Evolutionary conservation across 2,797 vertebrate species (phyloP).

Genomic region (Sandelia bainsii): DNA sequence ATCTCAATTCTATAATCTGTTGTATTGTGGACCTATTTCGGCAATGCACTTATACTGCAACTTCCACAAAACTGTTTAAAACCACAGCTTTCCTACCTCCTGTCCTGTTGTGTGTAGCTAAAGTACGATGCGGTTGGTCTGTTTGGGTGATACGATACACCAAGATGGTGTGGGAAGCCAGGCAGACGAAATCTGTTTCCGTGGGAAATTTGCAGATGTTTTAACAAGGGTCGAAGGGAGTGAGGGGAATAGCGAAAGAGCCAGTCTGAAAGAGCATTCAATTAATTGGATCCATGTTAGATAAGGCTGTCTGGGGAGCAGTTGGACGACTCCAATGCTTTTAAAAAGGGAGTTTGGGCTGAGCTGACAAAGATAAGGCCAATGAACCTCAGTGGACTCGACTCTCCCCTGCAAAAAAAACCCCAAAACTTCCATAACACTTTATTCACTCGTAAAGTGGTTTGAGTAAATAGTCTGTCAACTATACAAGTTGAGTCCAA

Average conservation of each 20-base stretch:
- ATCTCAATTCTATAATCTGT: slow-evolving; percentile 32
- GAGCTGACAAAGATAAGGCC: slow-evolving; percentile 62
- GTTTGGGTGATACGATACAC: slow-evolving; percentile 56
- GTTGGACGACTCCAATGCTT: slow-evolving; percentile 59
- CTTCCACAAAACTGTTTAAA: slow-evolving; percentile 26
- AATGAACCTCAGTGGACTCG: slow-evolving; percentile 60
- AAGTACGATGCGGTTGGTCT: slow-evolving; percentile 32
- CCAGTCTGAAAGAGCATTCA: slow-evolving; percentile 58
- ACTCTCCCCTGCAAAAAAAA: slow-evolving; percentile 45
- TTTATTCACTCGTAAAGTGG: slow-evolving; percentile 40
- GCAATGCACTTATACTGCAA: slow-evolving; percentile 19
- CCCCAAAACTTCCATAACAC: too few relatives aligned
- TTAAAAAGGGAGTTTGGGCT: slow-evolving; percentile 65
- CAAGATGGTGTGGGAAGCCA: slow-evolving; percentile 56
- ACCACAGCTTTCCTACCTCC: slow-evolving; percentile 45
- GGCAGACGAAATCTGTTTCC: slow-evolving; percentile 57
- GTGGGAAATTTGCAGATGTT: slow-evolving; percentile 73
- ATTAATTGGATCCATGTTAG: slow-evolving; percentile 83
- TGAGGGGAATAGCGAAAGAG: slow-evolving; percentile 67
- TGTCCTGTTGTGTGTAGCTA: slow-evolving; percentile 33
- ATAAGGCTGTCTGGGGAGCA: slow-evolving; percentile 74
- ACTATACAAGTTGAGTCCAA: slow-evolving; percentile 19
- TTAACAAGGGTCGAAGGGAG: slow-evolving; percentile 66
- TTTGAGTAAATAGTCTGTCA: slow-evolving; percentile 41
- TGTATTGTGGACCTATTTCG: slow-evolving; percentile 33